Percentiles rank a stretch among this genome's conserved stretches.
phyloP scores from a whole-genome alignment of 1,140 invertebrate genomes.

The Dendroctonus ponderosae region DNA sequence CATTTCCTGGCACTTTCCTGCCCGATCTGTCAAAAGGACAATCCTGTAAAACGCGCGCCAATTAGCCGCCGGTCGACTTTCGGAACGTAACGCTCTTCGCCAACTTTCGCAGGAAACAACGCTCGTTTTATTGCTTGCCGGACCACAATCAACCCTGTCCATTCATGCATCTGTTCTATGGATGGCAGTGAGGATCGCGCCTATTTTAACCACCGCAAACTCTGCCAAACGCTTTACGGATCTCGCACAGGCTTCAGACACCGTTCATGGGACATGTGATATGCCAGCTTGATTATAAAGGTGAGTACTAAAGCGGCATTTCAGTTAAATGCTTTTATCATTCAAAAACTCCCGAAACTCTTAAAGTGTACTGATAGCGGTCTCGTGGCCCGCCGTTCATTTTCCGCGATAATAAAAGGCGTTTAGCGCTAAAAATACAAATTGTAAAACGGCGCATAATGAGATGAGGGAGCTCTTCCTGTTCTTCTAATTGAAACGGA shows the following conservation, averaged over 20 bases:
- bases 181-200: no score
- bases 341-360: no score
- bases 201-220: no score
- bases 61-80: constrained; percentile 34
- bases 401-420: neutral
- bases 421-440: constrained; percentile 48
- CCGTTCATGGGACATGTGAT: no score
- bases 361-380: no score
- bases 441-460: constrained; percentile 52
- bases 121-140: neutral
- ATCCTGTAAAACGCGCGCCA: constrained; percentile 38
- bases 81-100: constrained; percentile 4
- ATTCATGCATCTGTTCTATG: no score
- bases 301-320: no score
- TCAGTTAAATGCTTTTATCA: no score
- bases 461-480: constrained; percentile 52
- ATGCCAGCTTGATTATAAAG: no score
- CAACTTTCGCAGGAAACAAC: neutral
- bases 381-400: neutral
- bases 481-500: constrained; percentile 51
- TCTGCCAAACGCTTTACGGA: no score
- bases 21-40: constrained; percentile 41
- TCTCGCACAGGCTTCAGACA: no score
- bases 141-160: neutral
- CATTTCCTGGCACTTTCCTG: constrained; percentile 46